Evolutionary conservation across 1,140 invertebrate species (phyloP), one percentile per base, ranked within the genome.

Genomic region (Physella acuta): DNA sequence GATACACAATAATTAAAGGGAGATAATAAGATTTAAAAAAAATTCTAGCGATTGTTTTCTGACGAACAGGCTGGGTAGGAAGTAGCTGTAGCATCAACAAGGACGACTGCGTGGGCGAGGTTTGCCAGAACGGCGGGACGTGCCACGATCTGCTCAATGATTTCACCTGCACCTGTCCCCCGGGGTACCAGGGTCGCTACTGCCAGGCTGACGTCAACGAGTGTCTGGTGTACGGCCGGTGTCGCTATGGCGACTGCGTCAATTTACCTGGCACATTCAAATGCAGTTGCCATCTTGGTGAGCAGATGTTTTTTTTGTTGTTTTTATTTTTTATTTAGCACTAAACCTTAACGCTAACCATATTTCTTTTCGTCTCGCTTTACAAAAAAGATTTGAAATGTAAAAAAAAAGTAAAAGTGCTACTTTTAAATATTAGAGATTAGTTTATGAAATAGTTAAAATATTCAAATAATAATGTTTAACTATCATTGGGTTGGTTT

Each of bases 151-250:
- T 77, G 87, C 51, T 61, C 37, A 33, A 52, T n/a, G 59, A 36
- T n/a, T 78, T 73, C 60, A 55, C 30, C 2, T 98, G 95, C 80
- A 93, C 94, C 77, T 98, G 95, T 81, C 89, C 91, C 0, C 33
- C 49, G 5, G 74, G 72, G 0, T 75, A 91, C 78, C 94, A 94
- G 90, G 95, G 94, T 5, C 87, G 90, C 17, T 92, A 93, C 77
- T 97, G 95, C 78, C 94, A 97, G 82, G 89, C 89, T 0, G 94
- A 95, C 77, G 91, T 94, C 58, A 96, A 97, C 85, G 94, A 78
- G 66, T 78, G 76, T 51, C n/a, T 55, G 93, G 75, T 93, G 96
- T 82, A 89, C 3, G n/a, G 3, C 37, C n/a, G 20, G 73, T 34
- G 71, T 73, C 60, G 71, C 70, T 72, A 93, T 78, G 97, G 94